A percentile compares a stretch with the other conserved stretches of the same genome.
These are phyloP conservation scores for Caenorhabditis angaria DNA, from an alignment of 2,888 invertebrate genomes.

Conservation along the genomic window DNA sequence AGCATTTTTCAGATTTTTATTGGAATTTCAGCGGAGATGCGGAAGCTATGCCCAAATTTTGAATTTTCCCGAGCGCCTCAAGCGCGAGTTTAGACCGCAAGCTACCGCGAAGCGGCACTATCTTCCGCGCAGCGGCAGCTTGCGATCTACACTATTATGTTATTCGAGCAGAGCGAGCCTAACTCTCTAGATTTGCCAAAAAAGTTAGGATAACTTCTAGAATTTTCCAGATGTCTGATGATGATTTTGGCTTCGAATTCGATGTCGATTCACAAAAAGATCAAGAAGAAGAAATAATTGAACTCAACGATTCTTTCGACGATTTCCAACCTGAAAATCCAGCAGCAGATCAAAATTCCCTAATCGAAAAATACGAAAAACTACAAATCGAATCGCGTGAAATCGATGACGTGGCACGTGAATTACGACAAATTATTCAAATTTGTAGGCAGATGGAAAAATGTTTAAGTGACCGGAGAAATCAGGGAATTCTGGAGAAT, in stretches of 20 bases:
- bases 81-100: no score
- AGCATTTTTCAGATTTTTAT: no score
- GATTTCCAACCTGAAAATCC: constrained; percentile 1
- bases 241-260: constrained; percentile 11
- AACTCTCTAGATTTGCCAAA: not conserved
- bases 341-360: not conserved
- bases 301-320: not conserved
- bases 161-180: not conserved
- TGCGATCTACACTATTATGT: constrained; percentile 20
- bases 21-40: no score
- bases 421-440: constrained; percentile 18
- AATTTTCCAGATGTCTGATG: not conserved
- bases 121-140: no score
- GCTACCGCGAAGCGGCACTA: no score
- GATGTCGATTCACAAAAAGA: not conserved
- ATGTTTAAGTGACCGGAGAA: constrained; percentile 22
- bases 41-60: no score
- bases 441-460: constrained; percentile 41
- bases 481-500: not conserved
- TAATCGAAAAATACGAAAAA: constrained; percentile 23
- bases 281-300: not conserved
- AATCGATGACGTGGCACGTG: constrained; percentile 30
- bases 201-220: not conserved
- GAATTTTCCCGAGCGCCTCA: no score
- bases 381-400: constrained; percentile 22